Evolutionary conservation across 2,797 vertebrate genomes (phyloP).

Genomic region (Heliangelus exortis): DNA sequence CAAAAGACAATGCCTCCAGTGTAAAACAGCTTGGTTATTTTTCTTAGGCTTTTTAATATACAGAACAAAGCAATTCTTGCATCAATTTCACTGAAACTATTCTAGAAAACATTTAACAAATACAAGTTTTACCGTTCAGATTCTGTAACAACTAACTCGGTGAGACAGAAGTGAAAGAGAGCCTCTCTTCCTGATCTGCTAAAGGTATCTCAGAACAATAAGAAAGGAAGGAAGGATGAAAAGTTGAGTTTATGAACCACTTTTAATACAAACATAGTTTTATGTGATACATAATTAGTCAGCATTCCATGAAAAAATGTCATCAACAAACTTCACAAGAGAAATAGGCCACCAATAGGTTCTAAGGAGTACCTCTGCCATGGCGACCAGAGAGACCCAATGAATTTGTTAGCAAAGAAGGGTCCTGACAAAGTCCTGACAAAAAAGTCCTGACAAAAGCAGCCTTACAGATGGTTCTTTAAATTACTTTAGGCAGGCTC

Average conservation of each 20-base stretch:
- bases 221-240: not conserved
- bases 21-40: not conserved
- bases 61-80: not conserved
- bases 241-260: not conserved
- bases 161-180: not conserved
- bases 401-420: not conserved
- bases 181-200: not conserved
- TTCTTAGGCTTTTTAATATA: not conserved
- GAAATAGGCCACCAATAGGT: not conserved
- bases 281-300: not conserved
- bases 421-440: not conserved
- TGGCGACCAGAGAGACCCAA: not conserved
- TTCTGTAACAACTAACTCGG: not conserved
- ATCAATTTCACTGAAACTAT: not conserved
- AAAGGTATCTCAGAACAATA: not conserved
- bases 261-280: not conserved
- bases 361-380: not conserved
- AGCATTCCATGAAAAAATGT: not conserved
- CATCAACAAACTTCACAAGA: not conserved
- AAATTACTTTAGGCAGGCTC: not conserved
- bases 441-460: not conserved
- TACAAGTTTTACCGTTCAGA: not conserved
- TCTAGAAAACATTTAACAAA: not conserved
- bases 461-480: not conserved
- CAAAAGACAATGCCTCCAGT: not conserved